phyloP scores from a whole-genome alignment of 2,888 invertebrate genomes.

The Caenorhabditis sp. region DNA sequence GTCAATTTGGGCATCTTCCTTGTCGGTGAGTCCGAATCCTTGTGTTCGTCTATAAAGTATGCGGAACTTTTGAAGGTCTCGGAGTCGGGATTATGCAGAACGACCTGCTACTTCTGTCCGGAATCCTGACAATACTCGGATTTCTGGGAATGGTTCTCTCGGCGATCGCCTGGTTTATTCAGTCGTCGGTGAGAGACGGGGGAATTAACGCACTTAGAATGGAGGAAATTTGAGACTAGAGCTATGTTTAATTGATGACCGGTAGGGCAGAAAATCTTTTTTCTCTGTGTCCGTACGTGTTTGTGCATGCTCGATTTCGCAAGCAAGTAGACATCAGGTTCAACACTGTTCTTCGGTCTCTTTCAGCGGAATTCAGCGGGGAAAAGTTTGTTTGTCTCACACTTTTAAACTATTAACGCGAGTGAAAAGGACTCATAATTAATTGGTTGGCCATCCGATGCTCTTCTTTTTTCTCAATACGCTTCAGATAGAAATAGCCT shows the following conservation, averaged over 20 bases:
- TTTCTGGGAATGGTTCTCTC: constrained; percentile 67
- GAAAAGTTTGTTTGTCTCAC: constrained; percentile 44
- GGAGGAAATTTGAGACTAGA: constrained; percentile 24
- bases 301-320: too few species aligned
- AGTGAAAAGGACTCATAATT: constrained; percentile 33
- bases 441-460: constrained; percentile 11
- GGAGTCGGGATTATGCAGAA: constrained; percentile 61
- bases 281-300: too few species aligned
- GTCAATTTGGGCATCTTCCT: constrained; percentile 56
- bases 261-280: constrained; percentile 30
- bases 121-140: constrained; percentile 59
- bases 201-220: constrained; percentile 8
- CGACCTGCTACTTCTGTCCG: constrained; percentile 61
- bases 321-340: too few species aligned
- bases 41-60: too few species aligned
- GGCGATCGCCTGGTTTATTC: constrained; percentile 62
- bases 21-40: constrained; percentile 40
- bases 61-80: constrained; percentile 48
- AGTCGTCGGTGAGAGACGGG: constrained; percentile 58
- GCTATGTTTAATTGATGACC: constrained; percentile 41
- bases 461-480: too few species aligned
- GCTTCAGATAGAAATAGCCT: too few species aligned
- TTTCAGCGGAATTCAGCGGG: neutral
- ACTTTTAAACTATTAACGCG: constrained; percentile 40
- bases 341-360: constrained; percentile 21